These are phyloP conservation scores for Strigops habroptila DNA, from an alignment of 2,113 vertebrate genomes.

Conservation along the genomic window DNA sequence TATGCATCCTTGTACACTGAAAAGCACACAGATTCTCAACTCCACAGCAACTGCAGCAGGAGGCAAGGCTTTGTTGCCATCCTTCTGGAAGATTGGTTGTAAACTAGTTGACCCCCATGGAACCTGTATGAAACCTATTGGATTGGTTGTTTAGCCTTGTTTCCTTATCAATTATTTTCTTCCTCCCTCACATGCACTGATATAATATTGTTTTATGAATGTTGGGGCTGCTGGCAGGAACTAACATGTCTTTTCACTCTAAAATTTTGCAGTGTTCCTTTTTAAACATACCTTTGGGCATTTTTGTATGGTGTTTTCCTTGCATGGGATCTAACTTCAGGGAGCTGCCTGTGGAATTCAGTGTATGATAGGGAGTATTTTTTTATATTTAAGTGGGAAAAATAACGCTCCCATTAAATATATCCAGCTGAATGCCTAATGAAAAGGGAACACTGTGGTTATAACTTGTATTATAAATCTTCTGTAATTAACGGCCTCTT, in stretches of 20 bases:
- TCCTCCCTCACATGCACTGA: constrained; percentile 4
- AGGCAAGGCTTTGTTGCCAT: background rate
- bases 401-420: constrained; percentile 51
- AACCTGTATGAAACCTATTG: background rate
- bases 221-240: constrained; percentile 51
- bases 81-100: background rate
- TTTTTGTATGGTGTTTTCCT: constrained; percentile 44
- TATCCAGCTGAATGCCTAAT: constrained; percentile 40
- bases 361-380: constrained; percentile 50
- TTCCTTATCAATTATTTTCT: background rate
- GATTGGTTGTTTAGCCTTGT: background rate
- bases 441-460: constrained; percentile 69
- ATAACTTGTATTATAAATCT: constrained; percentile 68
- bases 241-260: constrained; percentile 17
- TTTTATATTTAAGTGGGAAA: constrained; percentile 61
- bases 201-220: constrained; percentile 25
- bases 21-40: background rate
- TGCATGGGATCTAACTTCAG: constrained; percentile 10
- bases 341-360: constrained; percentile 56
- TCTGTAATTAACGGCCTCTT: constrained; percentile 72
- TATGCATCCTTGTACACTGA: background rate
- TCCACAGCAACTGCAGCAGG: background rate
- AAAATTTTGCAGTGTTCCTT: constrained; percentile 59
- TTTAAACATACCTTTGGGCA: constrained; percentile 28
- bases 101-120: background rate